Conservation (phyloP, 2,888 invertebrate genomes). For the Entomobrya proxima region DNA sequence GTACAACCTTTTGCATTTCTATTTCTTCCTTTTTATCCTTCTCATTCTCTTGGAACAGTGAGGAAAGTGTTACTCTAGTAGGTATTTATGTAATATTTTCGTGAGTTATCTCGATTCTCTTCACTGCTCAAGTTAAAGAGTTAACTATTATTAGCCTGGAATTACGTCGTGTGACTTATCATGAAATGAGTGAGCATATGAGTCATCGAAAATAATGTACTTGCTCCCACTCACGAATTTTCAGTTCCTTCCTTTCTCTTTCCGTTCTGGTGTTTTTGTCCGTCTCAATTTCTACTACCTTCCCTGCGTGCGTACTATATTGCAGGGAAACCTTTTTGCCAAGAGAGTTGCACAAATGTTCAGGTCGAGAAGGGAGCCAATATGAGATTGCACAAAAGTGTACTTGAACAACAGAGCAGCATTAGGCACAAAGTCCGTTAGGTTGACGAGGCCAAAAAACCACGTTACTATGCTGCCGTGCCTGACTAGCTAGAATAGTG, state of each 20-base stretch:
- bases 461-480: background rate
- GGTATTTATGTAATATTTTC: background rate
- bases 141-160: background rate
- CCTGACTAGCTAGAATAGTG: background rate
- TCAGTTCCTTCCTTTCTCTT: background rate
- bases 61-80: background rate
- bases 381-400: background rate
- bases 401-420: slow-evolving; percentile 3
- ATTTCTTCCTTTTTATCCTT: background rate
- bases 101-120: background rate
- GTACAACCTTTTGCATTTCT: background rate
- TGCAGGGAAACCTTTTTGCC: background rate
- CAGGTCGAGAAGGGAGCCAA: background rate
- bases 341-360: background rate
- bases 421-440: slow-evolving; percentile 9
- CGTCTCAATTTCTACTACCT: background rate
- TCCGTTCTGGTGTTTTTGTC: background rate
- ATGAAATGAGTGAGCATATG: background rate
- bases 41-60: no score
- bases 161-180: background rate
- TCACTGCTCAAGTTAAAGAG: no score
- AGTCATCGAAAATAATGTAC: background rate
- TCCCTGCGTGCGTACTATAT: background rate
- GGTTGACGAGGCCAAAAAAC: background rate
- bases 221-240: background rate